These are phyloP conservation scores for Dendrolimus pini DNA, from an alignment of 2,888 invertebrate species.

Conservation along the genomic window DNA sequence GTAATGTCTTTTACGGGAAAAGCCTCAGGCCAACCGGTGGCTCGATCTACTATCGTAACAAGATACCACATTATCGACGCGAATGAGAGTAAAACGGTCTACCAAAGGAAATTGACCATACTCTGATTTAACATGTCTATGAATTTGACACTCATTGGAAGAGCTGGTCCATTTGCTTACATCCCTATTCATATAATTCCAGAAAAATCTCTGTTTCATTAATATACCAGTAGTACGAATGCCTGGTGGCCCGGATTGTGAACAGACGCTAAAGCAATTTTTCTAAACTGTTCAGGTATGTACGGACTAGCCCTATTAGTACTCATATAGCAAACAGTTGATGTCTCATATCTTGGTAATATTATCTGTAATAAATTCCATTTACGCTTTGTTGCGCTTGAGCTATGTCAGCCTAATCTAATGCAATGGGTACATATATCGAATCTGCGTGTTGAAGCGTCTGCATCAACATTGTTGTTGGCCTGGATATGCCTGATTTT, in stretches of 20 bases:
- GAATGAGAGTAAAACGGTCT: conserved; percentile 13
- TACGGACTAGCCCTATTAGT: not conserved
- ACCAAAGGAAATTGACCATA: not conserved
- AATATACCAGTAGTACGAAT: conserved; percentile 7
- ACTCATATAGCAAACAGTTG: no score
- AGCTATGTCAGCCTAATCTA: no score
- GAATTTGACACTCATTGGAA: conserved; percentile 9
- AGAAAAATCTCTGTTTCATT: conserved; percentile 8
- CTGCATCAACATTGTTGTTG: conserved; percentile 10
- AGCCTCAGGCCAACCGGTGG: conserved; percentile 20
- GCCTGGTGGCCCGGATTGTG: conserved; percentile 9
- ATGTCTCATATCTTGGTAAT: no score
- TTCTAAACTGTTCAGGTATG: conserved; percentile 1
- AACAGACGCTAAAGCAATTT: not conserved
- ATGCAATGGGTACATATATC: conserved; percentile 2
- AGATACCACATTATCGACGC: conserved; percentile 17
- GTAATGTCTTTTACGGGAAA: conserved; percentile 4
- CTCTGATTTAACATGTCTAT: conserved; percentile 5
- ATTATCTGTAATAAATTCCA: no score
- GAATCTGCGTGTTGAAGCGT: conserved; percentile 17
- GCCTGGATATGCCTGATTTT: conserved; percentile 12
- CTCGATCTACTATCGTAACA: conserved; percentile 18
- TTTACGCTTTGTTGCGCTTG: no score
- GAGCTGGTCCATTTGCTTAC: conserved; percentile 7
- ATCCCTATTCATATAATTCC: conserved; percentile 9